Evolutionary conservation across 2,113 vertebrate genomes (phyloP), one percentile per base, ranked within the genome.

Genomic region (Leucopsar rothschildi): DNA sequence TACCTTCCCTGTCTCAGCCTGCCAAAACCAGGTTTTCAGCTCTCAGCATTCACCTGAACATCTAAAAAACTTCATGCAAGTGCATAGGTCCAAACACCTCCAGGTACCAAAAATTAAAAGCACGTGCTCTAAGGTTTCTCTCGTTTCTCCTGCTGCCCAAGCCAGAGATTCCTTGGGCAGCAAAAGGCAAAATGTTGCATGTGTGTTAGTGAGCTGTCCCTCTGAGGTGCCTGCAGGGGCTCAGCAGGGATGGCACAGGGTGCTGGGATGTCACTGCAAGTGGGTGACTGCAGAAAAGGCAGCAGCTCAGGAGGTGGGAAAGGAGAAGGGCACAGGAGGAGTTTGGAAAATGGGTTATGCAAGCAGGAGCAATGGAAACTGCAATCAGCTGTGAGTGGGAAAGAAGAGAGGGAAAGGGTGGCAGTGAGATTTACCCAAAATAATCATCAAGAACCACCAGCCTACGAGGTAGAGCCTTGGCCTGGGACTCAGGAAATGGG

Each of bases 81-180:
- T 27, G 60, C 7, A 13, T 11, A 39, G 18, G 19, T 49, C 12
- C 33, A 77, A 66, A 64, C 10, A 39, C 23, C 28, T 56, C 24
- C 76, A 63, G 31, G 13, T 47, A 63, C 16, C 22, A 73, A 82
- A 56, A 15, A 59, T 5, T 8, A 71, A 42, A 14, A 63, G 6
- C 0, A 0, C 0, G 0, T n/a, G 18, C 42, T 90, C 39, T 11
- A 47, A 55, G n/a, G 35, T n/a, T 73, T 70, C 50, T 40, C 24
- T 0, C 12, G 9, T 31, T 65, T 83, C 72, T 64, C 66, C 63
- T 59, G 11, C n/a, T 59, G 71, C 35, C 13, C 33, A 79, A 21
- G 20, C 55, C 21, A 55, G 15, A 69, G n/a, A 83, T 50, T 66
- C 39, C 33, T 52, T 9, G 56, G 35, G 57, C 69, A 81, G 59